phyloP scores from a whole-genome alignment of 2,797 vertebrate species.

The Eospalax fontanierii region DNA sequence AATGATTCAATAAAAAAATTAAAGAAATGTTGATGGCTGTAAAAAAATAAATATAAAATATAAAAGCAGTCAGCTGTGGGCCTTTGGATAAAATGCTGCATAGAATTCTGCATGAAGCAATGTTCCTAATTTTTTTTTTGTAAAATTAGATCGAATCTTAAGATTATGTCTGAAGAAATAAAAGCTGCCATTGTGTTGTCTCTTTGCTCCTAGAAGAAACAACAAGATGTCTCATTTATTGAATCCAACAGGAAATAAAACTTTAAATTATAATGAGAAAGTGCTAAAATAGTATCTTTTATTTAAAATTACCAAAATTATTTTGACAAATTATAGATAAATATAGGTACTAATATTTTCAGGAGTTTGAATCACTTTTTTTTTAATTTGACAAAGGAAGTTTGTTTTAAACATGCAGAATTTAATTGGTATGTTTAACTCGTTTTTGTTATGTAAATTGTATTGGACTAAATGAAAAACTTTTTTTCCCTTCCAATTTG shows the following conservation, averaged over 20 bases:
- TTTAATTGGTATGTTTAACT: constrained; percentile 16
- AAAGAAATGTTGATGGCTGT: too few relatives aligned
- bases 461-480: constrained; percentile 55
- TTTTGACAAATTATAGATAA: constrained; percentile 60
- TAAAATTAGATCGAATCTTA: constrained; percentile 61
- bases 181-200: constrained; percentile 34
- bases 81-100: constrained; percentile 25
- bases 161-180: constrained; percentile 41
- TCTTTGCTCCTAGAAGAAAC: constrained; percentile 2
- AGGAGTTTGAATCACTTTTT: constrained; percentile 36
- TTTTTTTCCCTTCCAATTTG: constrained; percentile 42
- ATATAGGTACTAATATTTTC: constrained; percentile 37
- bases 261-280: constrained; percentile 74
- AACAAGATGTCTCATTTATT: constrained; percentile 54
- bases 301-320: constrained; percentile 64
- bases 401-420: constrained; percentile 53
- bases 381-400: background rate
- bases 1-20: too few relatives aligned
- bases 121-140: constrained; percentile 52
- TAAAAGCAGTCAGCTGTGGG: constrained; percentile 18
- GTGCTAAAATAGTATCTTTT: constrained; percentile 57
- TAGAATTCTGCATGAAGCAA: constrained; percentile 10
- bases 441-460: constrained; percentile 50
- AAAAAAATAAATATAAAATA: too few relatives aligned
- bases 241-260: constrained; percentile 66